Conservation (phyloP, 2,113 vertebrate genomes). For the Setophaga coronata region DNA sequence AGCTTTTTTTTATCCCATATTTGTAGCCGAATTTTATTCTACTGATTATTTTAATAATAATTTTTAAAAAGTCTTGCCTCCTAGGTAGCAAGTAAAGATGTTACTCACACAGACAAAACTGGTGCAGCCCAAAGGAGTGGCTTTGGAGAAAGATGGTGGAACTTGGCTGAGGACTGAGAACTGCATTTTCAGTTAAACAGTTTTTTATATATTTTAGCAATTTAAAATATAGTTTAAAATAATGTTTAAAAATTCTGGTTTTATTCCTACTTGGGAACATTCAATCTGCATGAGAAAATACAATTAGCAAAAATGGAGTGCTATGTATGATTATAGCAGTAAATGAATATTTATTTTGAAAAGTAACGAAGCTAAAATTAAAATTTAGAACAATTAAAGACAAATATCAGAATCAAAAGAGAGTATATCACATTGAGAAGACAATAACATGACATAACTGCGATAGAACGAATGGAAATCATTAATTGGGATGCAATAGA, state of each 20-base stretch:
- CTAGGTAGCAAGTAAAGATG: background rate
- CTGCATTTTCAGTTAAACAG: background rate
- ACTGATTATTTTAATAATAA: background rate
- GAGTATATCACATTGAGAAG: background rate
- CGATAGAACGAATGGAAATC: background rate
- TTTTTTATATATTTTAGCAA: background rate
- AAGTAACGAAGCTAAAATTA: background rate
- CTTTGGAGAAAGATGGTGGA: background rate
- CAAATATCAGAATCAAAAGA: background rate
- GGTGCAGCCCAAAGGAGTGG: background rate
- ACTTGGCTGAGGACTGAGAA: background rate
- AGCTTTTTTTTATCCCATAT: background rate
- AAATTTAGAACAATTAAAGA: background rate
- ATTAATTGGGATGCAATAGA: background rate
- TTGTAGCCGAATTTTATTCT: background rate
- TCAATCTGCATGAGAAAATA: background rate
- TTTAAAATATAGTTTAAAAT: background rate
- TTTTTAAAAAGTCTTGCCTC: background rate
- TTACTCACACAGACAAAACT: background rate
- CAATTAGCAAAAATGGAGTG: background rate
- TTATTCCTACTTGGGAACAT: background rate
- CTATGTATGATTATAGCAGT: background rate
- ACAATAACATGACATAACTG: background rate
- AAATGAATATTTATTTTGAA: background rate
- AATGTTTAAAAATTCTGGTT: background rate